Evolutionary conservation across 2,797 vertebrate species (phyloP), one percentile per base, ranked within the genome.

Genomic region (Acipenser oxyrinchus): DNA sequence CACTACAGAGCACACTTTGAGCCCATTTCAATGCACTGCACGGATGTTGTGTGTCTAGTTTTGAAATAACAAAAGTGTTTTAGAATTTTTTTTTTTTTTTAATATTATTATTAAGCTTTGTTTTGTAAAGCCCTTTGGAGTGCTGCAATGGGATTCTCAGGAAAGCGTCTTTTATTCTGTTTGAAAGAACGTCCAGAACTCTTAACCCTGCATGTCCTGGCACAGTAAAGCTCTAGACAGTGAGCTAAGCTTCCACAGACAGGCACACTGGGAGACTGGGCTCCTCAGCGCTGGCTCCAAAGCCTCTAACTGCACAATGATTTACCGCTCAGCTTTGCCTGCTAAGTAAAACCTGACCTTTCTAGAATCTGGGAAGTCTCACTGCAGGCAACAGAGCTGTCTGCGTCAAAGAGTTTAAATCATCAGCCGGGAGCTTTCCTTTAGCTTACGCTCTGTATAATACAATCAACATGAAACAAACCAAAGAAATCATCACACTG

Each of bases 281-380:
- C 76, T 83, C 84, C 83, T 87, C 80, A 86, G 89, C 81, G 76
- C 84, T 79, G 85, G 84, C 87, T 89, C 80, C 83, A 92, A 92
- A 93, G 86, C 87, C 86, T 87, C 89, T 90, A 91, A 87, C 82
- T 84, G 88, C 83, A 86, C 83, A 82, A 91, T 92, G 92, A 95
- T 95, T 93, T 93, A 92, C 83, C 85, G 86, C 83, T 91, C 85
- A 93, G 90, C 88, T 87, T 59, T 62, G 69, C 0, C 63, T 69
- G 78, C 76, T 89, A 83, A 90, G 69, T 76, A 88, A 89, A 90
- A 91, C 85, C 87, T 81, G 87, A 88, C 75, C 81, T 76, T 80
- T 81, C 84, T 74, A 73, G 71, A 80, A 83, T 83, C 85, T 89
- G 84, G 81, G 83, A 84, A 87, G 75, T 72, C 80, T 87, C 87